Conservation (phyloP, 2,797 vertebrate species). For the Pyrocephalus nanus region DNA sequence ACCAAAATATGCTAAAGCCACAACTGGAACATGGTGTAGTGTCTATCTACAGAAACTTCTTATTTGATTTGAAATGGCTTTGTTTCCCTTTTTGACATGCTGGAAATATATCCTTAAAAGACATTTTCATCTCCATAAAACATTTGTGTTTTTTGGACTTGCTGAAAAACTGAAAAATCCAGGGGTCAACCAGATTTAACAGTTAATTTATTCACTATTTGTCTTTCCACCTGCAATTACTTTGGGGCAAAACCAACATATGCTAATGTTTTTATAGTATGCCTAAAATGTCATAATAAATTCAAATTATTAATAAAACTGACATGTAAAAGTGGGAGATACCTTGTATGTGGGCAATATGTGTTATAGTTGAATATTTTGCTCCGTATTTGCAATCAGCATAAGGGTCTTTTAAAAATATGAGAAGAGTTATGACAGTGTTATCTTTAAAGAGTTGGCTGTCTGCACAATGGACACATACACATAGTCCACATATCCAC, state of each 20-base stretch:
- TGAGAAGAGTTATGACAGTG: background rate
- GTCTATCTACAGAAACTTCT: background rate
- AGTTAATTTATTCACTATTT: slow-evolving; percentile 14
- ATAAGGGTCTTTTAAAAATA: background rate
- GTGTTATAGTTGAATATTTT: background rate
- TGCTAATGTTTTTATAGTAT: background rate
- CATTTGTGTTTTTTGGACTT: slow-evolving; percentile 7
- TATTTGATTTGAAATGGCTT: background rate
- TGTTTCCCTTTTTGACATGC: background rate
- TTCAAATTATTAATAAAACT: slow-evolving; percentile 20
- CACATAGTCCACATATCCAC: background rate
- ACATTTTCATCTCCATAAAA: background rate
- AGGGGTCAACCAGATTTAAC: background rate
- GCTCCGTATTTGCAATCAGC: background rate
- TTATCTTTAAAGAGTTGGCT: background rate
- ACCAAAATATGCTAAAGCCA: background rate
- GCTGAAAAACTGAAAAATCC: slow-evolving; percentile 11
- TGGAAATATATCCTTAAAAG: background rate
- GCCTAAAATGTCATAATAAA: background rate
- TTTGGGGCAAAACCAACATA: background rate
- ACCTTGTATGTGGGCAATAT: background rate
- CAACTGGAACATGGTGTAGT: background rate
- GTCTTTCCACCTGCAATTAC: slow-evolving; percentile 20
- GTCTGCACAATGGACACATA: background rate
- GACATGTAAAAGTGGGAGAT: background rate